Percentiles rank a stretch among this genome's conserved stretches.
These are phyloP conservation scores for Trachops cirrhosus DNA, from an alignment of 2,797 vertebrate species.

Conservation along the genomic window DNA sequence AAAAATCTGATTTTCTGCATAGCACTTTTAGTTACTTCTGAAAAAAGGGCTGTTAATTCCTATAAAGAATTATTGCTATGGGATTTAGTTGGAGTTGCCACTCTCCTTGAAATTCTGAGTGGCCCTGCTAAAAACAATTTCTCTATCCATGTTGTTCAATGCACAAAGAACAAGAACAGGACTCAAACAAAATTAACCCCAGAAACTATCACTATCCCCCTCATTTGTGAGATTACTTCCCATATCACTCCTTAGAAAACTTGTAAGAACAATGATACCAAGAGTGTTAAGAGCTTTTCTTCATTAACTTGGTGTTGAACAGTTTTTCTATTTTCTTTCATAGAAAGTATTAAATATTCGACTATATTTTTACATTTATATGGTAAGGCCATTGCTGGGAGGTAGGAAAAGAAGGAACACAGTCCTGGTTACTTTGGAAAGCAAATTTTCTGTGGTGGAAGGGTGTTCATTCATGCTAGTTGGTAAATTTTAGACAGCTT, in stretches of 20 bases:
- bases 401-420: background rate
- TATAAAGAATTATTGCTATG: background rate
- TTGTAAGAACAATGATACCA: background rate
- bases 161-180: background rate
- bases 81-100: background rate
- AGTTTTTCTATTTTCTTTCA: background rate
- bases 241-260: background rate
- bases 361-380: background rate
- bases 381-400: background rate
- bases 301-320: background rate
- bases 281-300: background rate
- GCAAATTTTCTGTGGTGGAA: background rate
- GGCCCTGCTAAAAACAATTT: background rate
- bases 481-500: background rate
- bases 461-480: background rate
- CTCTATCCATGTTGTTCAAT: background rate
- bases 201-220: background rate
- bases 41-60: background rate
- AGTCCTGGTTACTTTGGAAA: background rate
- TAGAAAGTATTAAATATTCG: background rate
- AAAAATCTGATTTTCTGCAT: background rate
- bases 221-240: background rate
- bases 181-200: background rate
- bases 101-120: background rate
- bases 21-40: background rate